Base-by-base conservation (phyloP, 1,140 invertebrate genomes). In the Apis dorsata region DNA sequence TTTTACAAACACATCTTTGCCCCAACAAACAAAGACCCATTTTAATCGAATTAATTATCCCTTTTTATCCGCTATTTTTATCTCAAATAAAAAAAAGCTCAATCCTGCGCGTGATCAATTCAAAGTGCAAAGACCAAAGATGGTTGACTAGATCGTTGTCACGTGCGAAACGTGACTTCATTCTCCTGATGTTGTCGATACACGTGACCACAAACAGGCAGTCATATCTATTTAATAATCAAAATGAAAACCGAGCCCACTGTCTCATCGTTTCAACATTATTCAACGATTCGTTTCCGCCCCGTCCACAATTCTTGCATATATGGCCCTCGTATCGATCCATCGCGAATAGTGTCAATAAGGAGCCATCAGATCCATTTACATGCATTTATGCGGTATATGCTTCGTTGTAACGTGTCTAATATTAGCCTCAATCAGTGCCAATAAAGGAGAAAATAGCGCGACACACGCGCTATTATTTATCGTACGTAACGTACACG, bases 351-450 rank as follows among this genome's bases (percentile, higher is more conserved):
- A 73, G 34, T 74, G 65, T 83, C 78, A 87, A 89, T 87, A 83
- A 88, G 62, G 69, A 80, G 62, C 78, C 44, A 84, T 81, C 53
- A 87, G 71, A 80, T 78, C 60, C 68, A 79, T 84, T 81, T 82
- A 53, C 69, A 81, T 59, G 63, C 44, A 28, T 69, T 72, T 77
- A 74, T 81, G 82, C 81, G 78, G 73, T 70, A 81, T 63, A 24
- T 65, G 71, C 60, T 68, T 75, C 51, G 71, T 17, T 86, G 71
- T 60, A 63, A 80, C 19, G 24, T 69, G 70, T 85, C 84, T 90
- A 90, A 88, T 88, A 91, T 90, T 91, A 90, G 79, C 65, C 71
- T 62, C 85, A 91, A 90, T 91, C 88, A 90, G 63, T 15, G 63
- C 57, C 85, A 90, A 88, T 90, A 87, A 90, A 86, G 69, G 60